A percentile compares a stretch with the other conserved stretches of the same genome.
Conservation (phyloP, 1,140 invertebrate genomes). For the Drosophila ogumai region DNA sequence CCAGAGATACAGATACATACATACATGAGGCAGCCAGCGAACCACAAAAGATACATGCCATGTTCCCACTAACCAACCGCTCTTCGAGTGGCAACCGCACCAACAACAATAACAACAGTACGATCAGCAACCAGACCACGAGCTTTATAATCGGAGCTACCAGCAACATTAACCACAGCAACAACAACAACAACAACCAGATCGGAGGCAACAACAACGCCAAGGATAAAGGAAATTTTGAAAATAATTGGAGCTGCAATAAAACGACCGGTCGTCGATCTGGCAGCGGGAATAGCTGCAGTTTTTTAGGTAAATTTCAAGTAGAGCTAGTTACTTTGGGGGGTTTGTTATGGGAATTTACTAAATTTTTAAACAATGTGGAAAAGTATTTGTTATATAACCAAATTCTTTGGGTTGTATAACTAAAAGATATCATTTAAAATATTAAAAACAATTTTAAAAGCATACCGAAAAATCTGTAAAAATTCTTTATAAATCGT, state of each 20-base stretch:
- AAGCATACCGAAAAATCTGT: too few relatives aligned
- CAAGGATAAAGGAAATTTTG: constrained; percentile 84
- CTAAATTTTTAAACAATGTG: not conserved
- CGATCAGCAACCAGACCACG: constrained; percentile 30
- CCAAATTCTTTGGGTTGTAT: too few relatives aligned
- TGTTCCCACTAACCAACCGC: constrained; percentile 79
- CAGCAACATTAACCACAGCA: constrained; percentile 41
- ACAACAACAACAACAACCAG: constrained; percentile 22
- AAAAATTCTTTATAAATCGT: not conserved
- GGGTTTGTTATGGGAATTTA: not conserved
- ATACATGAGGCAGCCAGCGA: constrained; percentile 61
- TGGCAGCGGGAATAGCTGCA: constrained; percentile 83
- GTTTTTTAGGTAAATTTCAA: constrained; percentile 80
- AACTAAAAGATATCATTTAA: not conserved
- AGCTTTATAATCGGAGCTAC: constrained; percentile 46
- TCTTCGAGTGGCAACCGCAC: constrained; percentile 77
- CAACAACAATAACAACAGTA: constrained; percentile 47
- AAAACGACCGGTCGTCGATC: constrained; percentile 84
- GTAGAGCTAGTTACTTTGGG: constrained; percentile 15
- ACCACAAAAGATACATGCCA: constrained; percentile 75
- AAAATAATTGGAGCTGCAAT: constrained; percentile 85
- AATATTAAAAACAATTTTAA: not conserved
- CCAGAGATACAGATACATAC: constrained; percentile 29
- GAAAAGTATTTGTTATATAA: not conserved
- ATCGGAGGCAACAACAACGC: constrained; percentile 30